Evolutionary conservation across 1,140 invertebrate genomes (phyloP), one percentile per base, ranked within the genome.

Genomic region (Belonocnema kinseyi): DNA sequence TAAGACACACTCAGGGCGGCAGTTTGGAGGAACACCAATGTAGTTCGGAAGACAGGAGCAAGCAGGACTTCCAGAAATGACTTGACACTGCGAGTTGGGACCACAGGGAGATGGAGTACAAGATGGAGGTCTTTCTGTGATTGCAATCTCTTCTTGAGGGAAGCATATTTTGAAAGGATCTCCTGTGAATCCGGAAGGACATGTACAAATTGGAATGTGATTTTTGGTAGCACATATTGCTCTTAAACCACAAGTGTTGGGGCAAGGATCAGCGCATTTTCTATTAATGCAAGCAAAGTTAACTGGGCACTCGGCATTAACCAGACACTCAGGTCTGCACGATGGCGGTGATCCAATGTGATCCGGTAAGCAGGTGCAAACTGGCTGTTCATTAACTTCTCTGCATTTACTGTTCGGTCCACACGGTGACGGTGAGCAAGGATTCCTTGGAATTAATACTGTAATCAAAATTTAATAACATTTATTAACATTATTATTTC

Each of bases 61-160:
- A 0, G 95, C 94, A 52, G 95, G 95, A 79, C 93, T 94, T 70
- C 94, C 94, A 58, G 93, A 93, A 61, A 95, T 92, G 17, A 95
- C 92, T 85, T 95, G 94, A 85, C 96, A 97, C 76, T 95, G 93
- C 1, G 96, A 95, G 86, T 97, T 96, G 1, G 95, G 95, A 21
- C 96, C 96, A 85, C 96, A 97, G 1, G 96, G 96, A 17, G 94
- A 95, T 78, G 95, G 95, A 50, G 92, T 93, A 86, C 96, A 97
- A 11, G 95, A 95, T 78, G 94, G 94, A 74, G 93, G 93, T 79
- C 92, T 88, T 88, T 94, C 94, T 50, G 94, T 94, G 78, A 88
- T 82, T 80, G 88, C 70, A 80, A 86, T 83, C 80, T 92, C 90
- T 82, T 92, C 83, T 80, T 92, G 89, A 76, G 86, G 80, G 85